Conservation (phyloP, 2,888 invertebrate species). For the Anoncus sp. region DNA sequence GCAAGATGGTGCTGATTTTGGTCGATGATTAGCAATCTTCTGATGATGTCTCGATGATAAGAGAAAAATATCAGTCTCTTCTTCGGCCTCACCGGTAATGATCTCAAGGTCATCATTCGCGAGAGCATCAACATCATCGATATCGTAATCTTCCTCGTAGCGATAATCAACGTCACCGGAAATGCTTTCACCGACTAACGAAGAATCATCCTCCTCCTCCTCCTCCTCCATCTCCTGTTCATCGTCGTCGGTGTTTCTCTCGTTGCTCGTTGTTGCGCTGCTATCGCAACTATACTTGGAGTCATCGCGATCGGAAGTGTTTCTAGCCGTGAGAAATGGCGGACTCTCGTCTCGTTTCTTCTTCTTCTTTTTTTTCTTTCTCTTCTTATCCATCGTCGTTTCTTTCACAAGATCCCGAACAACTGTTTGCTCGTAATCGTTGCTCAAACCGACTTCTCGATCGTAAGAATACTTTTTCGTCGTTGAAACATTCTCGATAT, state of each 20-base stretch:
- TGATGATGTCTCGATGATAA: neutral
- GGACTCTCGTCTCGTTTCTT: constrained; percentile 38
- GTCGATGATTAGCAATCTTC: constrained; percentile 20
- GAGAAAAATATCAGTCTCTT: neutral
- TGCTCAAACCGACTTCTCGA: constrained; percentile 36
- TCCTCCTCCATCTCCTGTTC: constrained; percentile 35
- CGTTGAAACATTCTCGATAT: constrained; percentile 37
- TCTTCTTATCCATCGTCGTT: constrained; percentile 23
- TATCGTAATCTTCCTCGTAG: constrained; percentile 16
- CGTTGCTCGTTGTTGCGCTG: constrained; percentile 53
- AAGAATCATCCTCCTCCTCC: constrained; percentile 47
- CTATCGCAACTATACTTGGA: constrained; percentile 50
- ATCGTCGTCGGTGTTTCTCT: constrained; percentile 46
- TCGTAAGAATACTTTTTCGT: constrained; percentile 50
- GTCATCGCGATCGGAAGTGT: constrained; percentile 60
- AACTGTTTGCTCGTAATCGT: constrained; percentile 53
- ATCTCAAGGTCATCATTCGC: constrained; percentile 32
- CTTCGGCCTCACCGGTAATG: constrained; percentile 8
- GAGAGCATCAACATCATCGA: constrained; percentile 22
- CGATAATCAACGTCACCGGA: constrained; percentile 57
- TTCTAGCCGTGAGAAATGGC: constrained; percentile 61
- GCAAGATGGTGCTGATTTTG: constrained; percentile 51
- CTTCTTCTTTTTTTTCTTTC: constrained; percentile 30
- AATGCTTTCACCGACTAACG: constrained; percentile 55
- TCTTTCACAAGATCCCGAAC: constrained; percentile 48